Evolutionary conservation across 2,797 vertebrate species (phyloP).

Genomic region (Melanotaenia nigrans): DNA sequence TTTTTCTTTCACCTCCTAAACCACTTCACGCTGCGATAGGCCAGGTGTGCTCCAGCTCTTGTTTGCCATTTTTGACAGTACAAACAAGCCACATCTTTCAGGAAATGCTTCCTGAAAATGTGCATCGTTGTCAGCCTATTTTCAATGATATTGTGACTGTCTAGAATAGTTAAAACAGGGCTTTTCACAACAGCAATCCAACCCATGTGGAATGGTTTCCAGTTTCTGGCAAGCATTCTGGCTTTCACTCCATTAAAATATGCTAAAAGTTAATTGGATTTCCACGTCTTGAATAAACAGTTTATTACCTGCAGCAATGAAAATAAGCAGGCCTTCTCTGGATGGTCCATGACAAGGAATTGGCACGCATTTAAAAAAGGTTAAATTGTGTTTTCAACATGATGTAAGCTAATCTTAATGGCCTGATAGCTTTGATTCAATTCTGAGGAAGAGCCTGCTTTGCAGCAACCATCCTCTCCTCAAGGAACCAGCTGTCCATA

Average conservation of each 20-base stretch:
- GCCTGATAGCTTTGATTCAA: slow-evolving; percentile 69
- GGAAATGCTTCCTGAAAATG: neutral
- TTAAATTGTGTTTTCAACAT: slow-evolving; percentile 19
- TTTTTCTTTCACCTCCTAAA: neutral
- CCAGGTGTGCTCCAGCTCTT: neutral
- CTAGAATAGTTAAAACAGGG: neutral
- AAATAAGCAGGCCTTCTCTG: slow-evolving; percentile 1
- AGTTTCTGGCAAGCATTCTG: neutral
- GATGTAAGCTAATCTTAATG: slow-evolving; percentile 33
- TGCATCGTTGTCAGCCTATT: neutral
- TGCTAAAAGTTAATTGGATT: neutral
- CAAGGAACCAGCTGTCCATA: slow-evolving; percentile 76
- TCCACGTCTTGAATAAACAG: neutral
- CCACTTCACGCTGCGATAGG: neutral
- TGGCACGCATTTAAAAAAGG: neutral
- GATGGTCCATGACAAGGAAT: slow-evolving; percentile 16
- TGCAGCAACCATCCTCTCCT: slow-evolving; percentile 56
- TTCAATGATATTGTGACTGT: neutral
- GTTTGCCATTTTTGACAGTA: neutral
- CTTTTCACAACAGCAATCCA: neutral
- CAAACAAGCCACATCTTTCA: neutral
- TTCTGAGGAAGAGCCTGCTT: slow-evolving; percentile 34
- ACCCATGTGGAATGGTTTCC: neutral
- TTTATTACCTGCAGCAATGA: slow-evolving; percentile 7
- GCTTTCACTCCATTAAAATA: neutral